Evolutionary conservation across 2,888 invertebrate species (phyloP).

Genomic region (Morpho achilles): DNA sequence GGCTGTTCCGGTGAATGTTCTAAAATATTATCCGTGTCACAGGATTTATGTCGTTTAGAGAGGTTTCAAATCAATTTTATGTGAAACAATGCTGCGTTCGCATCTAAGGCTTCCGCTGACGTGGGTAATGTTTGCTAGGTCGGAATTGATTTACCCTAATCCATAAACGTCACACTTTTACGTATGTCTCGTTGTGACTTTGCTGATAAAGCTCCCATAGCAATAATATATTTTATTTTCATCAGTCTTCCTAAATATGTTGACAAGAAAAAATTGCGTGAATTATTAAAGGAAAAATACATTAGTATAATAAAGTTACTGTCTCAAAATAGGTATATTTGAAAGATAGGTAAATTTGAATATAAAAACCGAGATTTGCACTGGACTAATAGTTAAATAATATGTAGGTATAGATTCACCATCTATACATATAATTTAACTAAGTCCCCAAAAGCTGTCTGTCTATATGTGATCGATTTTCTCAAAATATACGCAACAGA

Average conservation of each 20-base stretch:
- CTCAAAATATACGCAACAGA: too few relatives aligned
- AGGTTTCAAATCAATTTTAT: conserved; percentile 61
- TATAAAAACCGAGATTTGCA: too few relatives aligned
- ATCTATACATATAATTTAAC: too few relatives aligned
- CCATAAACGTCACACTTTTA: conserved; percentile 64
- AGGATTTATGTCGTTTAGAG: conserved; percentile 55
- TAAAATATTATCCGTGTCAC: conserved; percentile 48
- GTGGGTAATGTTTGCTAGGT: conserved; percentile 61
- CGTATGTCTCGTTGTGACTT: conserved; percentile 33
- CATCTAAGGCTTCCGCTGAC: conserved; percentile 45
- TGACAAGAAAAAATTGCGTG: not conserved
- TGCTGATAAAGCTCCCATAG: conserved; percentile 18
- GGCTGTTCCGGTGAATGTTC: conserved; percentile 34
- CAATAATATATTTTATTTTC: not conserved
- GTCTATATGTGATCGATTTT: too few relatives aligned
- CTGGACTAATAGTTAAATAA: too few relatives aligned
- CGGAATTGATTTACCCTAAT: conserved; percentile 70
- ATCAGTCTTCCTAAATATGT: not conserved
- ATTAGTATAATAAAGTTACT: too few relatives aligned
- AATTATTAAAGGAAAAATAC: too few relatives aligned
- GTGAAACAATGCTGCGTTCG: conserved; percentile 50
- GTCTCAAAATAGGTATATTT: too few relatives aligned
- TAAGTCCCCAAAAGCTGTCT: too few relatives aligned
- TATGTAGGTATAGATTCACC: too few relatives aligned
- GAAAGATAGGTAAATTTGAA: too few relatives aligned